Evolutionary conservation across 2,797 vertebrate genomes (phyloP).

Genomic region (Coccyzus lansbergi): DNA sequence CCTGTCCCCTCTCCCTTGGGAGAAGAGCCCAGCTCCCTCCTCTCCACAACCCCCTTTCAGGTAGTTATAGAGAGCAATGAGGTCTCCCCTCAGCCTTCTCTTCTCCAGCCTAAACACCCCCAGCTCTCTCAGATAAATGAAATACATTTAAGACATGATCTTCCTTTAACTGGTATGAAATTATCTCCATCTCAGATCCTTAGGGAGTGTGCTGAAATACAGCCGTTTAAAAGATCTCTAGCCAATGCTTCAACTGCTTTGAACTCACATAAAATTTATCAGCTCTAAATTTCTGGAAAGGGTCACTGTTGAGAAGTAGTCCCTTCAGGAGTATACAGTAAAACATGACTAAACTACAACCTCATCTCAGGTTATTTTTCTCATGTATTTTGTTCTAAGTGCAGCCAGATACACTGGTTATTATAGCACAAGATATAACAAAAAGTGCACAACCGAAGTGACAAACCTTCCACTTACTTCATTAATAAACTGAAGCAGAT

Average conservation of each 20-base stretch:
- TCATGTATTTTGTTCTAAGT: not conserved
- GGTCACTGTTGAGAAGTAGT: not conserved
- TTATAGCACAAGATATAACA: not conserved
- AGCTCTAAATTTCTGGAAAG: slow-evolving; percentile 22
- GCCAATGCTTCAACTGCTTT: slow-evolving; percentile 1
- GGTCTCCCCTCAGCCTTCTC: too few relatives aligned
- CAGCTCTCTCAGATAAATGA: not conserved
- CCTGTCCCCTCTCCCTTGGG: too few relatives aligned
- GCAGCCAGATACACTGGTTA: not conserved
- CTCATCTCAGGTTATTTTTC: not conserved
- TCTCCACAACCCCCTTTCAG: too few relatives aligned
- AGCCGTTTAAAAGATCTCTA: slow-evolving; percentile 42
- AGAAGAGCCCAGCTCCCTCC: too few relatives aligned
- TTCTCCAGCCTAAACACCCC: too few relatives aligned
- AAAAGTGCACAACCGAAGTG: not conserved
- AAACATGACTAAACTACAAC: not conserved
- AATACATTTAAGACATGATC: slow-evolving; percentile 41
- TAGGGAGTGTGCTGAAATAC: slow-evolving; percentile 37
- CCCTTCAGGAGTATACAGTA: slow-evolving; percentile 2
- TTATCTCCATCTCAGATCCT: not conserved
- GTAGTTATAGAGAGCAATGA: too few relatives aligned
- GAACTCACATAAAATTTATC: slow-evolving; percentile 52
- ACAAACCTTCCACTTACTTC: not conserved
- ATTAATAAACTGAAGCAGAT: not conserved
- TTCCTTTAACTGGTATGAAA: slow-evolving; percentile 46